A percentile compares a stretch with the other conserved stretches of the same genome.
These are phyloP conservation scores for Calephelis perditalis DNA, from an alignment of 2,888 invertebrate species.

Conservation along the genomic window DNA sequence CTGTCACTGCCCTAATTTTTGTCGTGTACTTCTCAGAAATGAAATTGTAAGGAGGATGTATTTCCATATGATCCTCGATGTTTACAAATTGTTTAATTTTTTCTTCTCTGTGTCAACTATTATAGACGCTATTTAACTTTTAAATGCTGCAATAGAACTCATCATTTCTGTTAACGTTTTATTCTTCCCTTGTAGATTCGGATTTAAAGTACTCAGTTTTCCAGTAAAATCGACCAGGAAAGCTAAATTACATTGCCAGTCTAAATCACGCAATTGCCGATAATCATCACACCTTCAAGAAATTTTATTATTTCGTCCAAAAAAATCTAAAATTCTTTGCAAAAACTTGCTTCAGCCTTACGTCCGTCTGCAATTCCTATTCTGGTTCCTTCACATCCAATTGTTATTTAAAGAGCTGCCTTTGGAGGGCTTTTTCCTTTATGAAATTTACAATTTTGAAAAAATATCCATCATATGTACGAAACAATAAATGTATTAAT, in stretches of 20 bases:
- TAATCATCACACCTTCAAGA: slow-evolving; percentile 29
- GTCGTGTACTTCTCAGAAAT: background rate
- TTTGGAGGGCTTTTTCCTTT: slow-evolving; percentile 27
- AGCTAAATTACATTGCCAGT: slow-evolving; percentile 33
- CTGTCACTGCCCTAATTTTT: background rate
- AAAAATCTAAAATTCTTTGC: slow-evolving; percentile 31
- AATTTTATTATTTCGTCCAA: slow-evolving; percentile 31
- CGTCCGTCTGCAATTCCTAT: slow-evolving; percentile 30
- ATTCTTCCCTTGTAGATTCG: slow-evolving; percentile 30
- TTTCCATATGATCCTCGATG: slow-evolving; percentile 28
- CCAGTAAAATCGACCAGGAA: slow-evolving; percentile 31
- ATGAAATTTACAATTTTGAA: slow-evolving; percentile 16
- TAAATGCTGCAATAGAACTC: slow-evolving; percentile 26
- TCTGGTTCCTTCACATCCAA: slow-evolving; percentile 30
- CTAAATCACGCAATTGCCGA: slow-evolving; percentile 28
- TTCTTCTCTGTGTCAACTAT: slow-evolving; percentile 29
- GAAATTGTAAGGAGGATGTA: background rate
- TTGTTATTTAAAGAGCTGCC: slow-evolving; percentile 29
- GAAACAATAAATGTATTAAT: background rate
- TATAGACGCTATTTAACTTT: slow-evolving; percentile 29
- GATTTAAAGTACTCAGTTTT: slow-evolving; percentile 30
- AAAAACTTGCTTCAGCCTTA: slow-evolving; percentile 33
- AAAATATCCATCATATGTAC: slow-evolving; percentile 1
- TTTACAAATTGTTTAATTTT: background rate
- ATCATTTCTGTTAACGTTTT: slow-evolving; percentile 33